Percentiles rank a stretch among this genome's conserved stretches.
Conservation (phyloP, 2,113 vertebrate species). For the Neotoma lepida region DNA sequence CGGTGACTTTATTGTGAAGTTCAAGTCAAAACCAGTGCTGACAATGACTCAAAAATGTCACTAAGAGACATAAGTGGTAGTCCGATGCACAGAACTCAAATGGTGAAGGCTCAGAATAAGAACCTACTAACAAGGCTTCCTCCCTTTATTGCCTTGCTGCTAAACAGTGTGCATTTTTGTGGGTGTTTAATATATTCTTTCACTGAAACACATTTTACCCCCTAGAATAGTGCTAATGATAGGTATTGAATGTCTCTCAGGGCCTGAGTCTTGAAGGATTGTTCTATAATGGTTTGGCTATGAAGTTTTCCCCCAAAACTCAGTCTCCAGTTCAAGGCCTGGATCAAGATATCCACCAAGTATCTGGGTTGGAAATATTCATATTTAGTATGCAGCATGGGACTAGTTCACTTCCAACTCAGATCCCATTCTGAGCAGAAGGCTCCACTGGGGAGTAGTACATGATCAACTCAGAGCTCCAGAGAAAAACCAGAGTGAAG, state of each 20-base stretch:
- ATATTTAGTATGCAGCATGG: not conserved
- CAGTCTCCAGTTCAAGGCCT: not conserved
- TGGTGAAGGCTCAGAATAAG: not conserved
- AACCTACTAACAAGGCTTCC: not conserved
- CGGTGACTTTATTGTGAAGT: not conserved
- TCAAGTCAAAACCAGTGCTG: not conserved
- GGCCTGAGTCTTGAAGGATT: not conserved
- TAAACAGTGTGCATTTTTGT: too few species aligned
- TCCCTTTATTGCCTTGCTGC: not conserved
- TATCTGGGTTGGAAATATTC: not conserved
- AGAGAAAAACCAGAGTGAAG: not conserved
- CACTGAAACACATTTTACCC: not conserved
- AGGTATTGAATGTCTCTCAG: not conserved
- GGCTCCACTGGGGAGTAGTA: not conserved
- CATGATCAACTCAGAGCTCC: not conserved
- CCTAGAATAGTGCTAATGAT: not conserved
- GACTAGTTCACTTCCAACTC: not conserved
- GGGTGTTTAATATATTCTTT: not conserved
- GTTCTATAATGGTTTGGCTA: not conserved
- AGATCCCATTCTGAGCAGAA: not conserved
- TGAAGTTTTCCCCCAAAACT: not conserved
- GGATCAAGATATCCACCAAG: not conserved
- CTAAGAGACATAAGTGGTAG: not conserved
- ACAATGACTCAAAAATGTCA: not conserved
- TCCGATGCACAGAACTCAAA: not conserved